Evolutionary conservation across 2,888 invertebrate species (phyloP).

Genomic region (Galerucella pusilla): DNA sequence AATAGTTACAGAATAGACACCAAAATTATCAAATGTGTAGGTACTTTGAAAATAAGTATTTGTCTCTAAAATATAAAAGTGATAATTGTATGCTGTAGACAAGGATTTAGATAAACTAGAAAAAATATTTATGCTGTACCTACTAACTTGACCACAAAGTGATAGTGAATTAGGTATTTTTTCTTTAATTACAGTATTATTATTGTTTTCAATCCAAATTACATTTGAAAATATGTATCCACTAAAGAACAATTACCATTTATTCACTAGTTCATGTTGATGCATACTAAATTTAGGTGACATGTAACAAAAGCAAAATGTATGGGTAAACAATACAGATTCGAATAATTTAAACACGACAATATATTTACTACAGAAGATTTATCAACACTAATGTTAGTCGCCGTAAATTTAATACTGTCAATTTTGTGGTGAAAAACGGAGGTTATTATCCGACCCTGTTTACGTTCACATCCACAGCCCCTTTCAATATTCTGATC

Average conservation of each 20-base stretch:
- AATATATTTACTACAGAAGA: not conserved
- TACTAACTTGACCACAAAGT: too few species aligned
- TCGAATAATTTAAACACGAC: not conserved
- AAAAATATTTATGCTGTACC: too few species aligned
- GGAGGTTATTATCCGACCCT: slow-evolving; percentile 14
- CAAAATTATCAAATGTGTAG: too few species aligned
- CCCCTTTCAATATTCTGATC: slow-evolving; percentile 57
- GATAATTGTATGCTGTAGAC: too few species aligned
- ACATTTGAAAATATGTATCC: too few species aligned
- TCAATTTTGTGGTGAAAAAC: slow-evolving; percentile 11
- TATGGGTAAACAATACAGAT: not conserved
- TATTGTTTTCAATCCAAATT: too few species aligned
- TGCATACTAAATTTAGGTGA: not conserved
- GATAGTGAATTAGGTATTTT: too few species aligned
- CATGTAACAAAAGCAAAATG: not conserved
- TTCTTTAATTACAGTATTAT: too few species aligned
- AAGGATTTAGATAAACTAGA: too few species aligned
- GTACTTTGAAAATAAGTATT: too few species aligned
- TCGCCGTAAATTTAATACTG: slow-evolving; percentile 11
- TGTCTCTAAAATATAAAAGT: too few species aligned
- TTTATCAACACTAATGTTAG: slow-evolving; percentile 9
- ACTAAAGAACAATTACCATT: not conserved
- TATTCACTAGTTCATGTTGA: not conserved
- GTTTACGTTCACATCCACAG: slow-evolving; percentile 14
- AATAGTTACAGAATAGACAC: too few species aligned